phyloP scores from a whole-genome alignment of 2,888 invertebrate genomes.

The Eudiplozoon nipponicum region DNA sequence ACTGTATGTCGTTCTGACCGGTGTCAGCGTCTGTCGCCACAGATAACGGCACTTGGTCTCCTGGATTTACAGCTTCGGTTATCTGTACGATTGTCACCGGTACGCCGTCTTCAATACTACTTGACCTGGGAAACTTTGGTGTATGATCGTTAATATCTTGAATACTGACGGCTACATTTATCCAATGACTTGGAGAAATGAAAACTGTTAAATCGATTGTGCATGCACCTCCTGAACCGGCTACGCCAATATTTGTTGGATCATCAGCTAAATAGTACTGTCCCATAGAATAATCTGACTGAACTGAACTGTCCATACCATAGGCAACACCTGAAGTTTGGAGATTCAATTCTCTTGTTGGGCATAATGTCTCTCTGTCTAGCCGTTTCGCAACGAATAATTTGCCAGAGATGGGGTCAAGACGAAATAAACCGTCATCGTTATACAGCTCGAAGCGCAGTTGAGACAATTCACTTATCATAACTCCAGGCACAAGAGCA shows the following conservation, averaged over 20 bases:
- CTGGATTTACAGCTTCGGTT: conserved; percentile 5
- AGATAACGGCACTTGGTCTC: background rate
- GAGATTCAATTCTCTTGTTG: no score
- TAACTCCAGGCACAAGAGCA: no score
- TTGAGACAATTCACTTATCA: no score
- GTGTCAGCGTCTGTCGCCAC: conserved; percentile 9
- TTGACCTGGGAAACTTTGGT: conserved; percentile 5
- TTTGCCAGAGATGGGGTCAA: conserved; percentile 7
- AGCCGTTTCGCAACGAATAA: conserved; percentile 8
- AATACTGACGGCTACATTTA: conserved; percentile 9
- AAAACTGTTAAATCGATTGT: conserved; percentile 7
- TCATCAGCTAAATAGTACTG: no score
- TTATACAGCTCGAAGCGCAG: conserved; percentile 6
- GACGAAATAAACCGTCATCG: conserved; percentile 7
- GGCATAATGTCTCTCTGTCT: conserved; percentile 12
- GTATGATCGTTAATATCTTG: conserved; percentile 12
- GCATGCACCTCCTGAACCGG: no score
- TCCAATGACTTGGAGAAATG: conserved; percentile 9
- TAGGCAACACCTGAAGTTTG: no score
- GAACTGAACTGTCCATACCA: no score
- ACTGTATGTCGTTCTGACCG: conserved; percentile 6
- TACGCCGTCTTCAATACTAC: no score
- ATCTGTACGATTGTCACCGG: conserved; percentile 6
- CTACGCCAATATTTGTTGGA: background rate
- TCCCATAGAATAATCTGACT: no score